Percentiles rank a stretch among this genome's conserved stretches.
These are phyloP conservation scores for Hucho hucho DNA, from an alignment of 2,113 vertebrate species.

Conservation along the genomic window DNA sequence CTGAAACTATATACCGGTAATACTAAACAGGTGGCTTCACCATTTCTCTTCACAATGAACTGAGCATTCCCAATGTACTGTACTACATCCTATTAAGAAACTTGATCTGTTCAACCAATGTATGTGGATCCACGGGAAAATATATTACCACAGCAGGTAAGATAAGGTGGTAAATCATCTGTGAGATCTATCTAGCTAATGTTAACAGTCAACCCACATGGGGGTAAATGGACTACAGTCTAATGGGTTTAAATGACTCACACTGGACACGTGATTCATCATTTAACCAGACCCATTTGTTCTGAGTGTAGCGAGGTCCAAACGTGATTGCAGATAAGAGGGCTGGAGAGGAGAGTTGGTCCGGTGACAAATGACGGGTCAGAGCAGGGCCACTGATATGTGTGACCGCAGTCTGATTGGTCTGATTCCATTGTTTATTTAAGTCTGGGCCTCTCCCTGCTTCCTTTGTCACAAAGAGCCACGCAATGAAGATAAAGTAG, in stretches of 20 bases:
- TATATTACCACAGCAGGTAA: not conserved
- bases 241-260: not conserved
- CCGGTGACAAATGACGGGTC: constrained; percentile 52
- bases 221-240: not conserved
- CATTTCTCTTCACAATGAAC: constrained; percentile 19
- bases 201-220: not conserved
- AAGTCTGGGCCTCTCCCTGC: constrained; percentile 46
- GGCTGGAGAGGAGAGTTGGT: not conserved
- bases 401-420: constrained; percentile 33
- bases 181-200: too few relatives aligned
- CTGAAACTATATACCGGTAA: constrained; percentile 22
- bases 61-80: constrained; percentile 15
- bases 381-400: constrained; percentile 36
- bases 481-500: constrained; percentile 48
- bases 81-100: not conserved
- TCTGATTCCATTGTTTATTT: constrained; percentile 60
- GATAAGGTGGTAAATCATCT: not conserved
- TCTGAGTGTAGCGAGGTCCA: constrained; percentile 13
- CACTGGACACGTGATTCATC: constrained; percentile 28
- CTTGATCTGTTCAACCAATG: not conserved
- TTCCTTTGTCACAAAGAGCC: constrained; percentile 60
- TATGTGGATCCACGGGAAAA: not conserved
- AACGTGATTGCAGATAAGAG: constrained; percentile 40
- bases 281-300: constrained; percentile 17
- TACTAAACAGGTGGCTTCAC: constrained; percentile 51